These are phyloP conservation scores for Falcaria lacertinaria DNA, from an alignment of 2,888 invertebrate genomes.

Conservation along the genomic window DNA sequence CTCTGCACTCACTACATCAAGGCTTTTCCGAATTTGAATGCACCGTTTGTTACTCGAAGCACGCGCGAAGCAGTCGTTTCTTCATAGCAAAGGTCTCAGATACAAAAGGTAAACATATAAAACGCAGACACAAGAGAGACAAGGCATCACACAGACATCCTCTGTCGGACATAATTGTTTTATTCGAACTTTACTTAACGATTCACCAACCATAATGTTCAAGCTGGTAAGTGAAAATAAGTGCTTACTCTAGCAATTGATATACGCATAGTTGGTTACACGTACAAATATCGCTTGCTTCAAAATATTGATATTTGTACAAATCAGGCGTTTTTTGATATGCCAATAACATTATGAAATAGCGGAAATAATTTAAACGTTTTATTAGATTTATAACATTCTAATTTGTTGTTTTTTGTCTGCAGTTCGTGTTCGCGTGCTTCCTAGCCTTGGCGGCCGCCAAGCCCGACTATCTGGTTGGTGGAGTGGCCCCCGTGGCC, in stretches of 20 bases:
- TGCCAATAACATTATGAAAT: too few species aligned
- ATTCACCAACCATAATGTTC: conserved; percentile 50
- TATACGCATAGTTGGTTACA: too few species aligned
- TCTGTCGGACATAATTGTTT: conserved; percentile 11
- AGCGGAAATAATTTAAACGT: too few species aligned
- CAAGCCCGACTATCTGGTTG: conserved; percentile 18
- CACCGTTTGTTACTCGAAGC: conserved; percentile 36
- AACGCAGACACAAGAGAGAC: conserved; percentile 6
- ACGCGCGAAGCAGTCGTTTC: conserved; percentile 38
- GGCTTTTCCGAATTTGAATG: conserved; percentile 8
- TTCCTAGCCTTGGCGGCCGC: conserved; percentile 48
- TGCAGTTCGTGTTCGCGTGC: conserved; percentile 48
- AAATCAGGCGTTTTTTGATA: too few species aligned
- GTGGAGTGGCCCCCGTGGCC: conserved; percentile 31
- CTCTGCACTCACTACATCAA: too few species aligned
- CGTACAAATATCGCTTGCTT: too few species aligned
- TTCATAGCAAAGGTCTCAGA: conserved; percentile 26
- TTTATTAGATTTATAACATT: too few species aligned
- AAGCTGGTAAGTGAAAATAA: conserved; percentile 58
- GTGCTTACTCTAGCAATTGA: neutral
- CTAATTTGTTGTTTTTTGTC: conserved; percentile 11
- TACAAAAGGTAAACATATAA: conserved; percentile 37
- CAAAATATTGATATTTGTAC: neutral
- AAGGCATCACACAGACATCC: conserved; percentile 17
- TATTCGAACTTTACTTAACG: conserved; percentile 7